Evolutionary conservation across 2,888 invertebrate genomes (phyloP).

Genomic region (Aphelenchoides bicaudatus): DNA sequence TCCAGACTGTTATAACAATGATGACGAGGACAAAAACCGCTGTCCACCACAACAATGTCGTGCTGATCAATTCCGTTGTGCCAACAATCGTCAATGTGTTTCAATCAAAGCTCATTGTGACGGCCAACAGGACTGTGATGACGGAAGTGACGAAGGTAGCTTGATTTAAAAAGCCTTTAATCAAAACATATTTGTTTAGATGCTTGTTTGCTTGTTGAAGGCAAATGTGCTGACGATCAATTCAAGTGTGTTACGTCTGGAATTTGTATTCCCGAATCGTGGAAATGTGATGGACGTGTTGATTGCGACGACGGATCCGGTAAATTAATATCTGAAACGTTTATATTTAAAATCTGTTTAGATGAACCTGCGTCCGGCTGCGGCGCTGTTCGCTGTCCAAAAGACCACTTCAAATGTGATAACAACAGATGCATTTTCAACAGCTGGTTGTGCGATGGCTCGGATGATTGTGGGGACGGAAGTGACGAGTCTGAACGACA

Average conservation of each 20-base stretch:
- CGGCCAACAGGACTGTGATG: slow-evolving; percentile 89
- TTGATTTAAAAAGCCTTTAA: too few relatives aligned
- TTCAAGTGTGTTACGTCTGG: slow-evolving; percentile 65
- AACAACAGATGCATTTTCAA: slow-evolving; percentile 61
- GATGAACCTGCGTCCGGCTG: slow-evolving; percentile 74
- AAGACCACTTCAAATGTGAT: slow-evolving; percentile 56
- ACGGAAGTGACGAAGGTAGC: slow-evolving; percentile 64
- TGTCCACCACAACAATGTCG: slow-evolving; percentile 63
- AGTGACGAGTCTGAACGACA: slow-evolving; percentile 47
- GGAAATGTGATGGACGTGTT: slow-evolving; percentile 85
- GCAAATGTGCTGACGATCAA: slow-evolving; percentile 57
- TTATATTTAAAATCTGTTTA: too few relatives aligned
- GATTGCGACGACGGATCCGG: slow-evolving; percentile 79
- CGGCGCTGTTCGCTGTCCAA: slow-evolving; percentile 43
- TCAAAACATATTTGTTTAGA: too few relatives aligned
- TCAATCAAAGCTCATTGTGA: slow-evolving; percentile 86
- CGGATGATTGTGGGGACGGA: slow-evolving; percentile 59
- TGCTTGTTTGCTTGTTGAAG: slow-evolving; percentile 60
- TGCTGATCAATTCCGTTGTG: slow-evolving; percentile 67
- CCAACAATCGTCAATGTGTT: slow-evolving; percentile 83
- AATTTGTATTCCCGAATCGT: slow-evolving; percentile 87
- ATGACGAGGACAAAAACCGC: slow-evolving; percentile 80
- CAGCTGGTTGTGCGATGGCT: slow-evolving; percentile 60
- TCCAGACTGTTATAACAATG: slow-evolving; percentile 92
- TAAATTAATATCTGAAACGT: too few relatives aligned